Evolutionary conservation across 2,113 vertebrate genomes (phyloP), one percentile per base, ranked within the genome.

Genomic region (Miniopterus natalensis): DNA sequence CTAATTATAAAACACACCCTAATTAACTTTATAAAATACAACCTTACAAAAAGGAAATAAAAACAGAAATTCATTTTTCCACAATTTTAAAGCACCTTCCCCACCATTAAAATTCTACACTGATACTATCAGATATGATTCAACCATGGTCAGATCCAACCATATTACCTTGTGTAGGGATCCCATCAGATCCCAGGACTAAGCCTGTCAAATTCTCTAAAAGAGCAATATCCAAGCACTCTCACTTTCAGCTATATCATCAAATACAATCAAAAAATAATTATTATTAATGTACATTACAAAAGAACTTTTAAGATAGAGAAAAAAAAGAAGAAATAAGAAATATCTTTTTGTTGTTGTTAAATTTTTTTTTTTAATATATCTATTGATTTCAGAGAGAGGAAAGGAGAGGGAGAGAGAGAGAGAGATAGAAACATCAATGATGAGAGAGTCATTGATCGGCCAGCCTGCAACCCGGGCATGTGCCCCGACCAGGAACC

Each of bases 61-160:
- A 90, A 47, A 70, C 53, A 74, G 31, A 61, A 86, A 93, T 71
- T 94, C 65, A 87, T 57, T 79, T 36, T 68, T 66, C 23, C 53
- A 25, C 17, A 83, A 63, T 91, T 87, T 93, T 93, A 88, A 89
- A 94, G 36, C 23, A 71, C 55, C 17, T 81, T 66, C 47, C 73
- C 25, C 25, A 36, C 49, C 31, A 47, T n/a, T 68, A 74, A 65
- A 59, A 74, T 87, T 77, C 66, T 61, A 57, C 6, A 79, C 27
- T 8, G 61, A 53, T 68, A 15, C n/a, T 40, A 57, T 42, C 13
- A 51, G 14, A 79, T 20, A 18, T 1, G 23, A 55, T 6, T 80
- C 18, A 47, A 61, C 14, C 40, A 42, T 21, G 11, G 36, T 87
- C 51, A 11, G 6, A 74, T 70, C 17, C 63, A 89, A 71, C 61